Evolutionary conservation across 2,888 invertebrate species (phyloP).

Genomic region (Julus scandinavius): DNA sequence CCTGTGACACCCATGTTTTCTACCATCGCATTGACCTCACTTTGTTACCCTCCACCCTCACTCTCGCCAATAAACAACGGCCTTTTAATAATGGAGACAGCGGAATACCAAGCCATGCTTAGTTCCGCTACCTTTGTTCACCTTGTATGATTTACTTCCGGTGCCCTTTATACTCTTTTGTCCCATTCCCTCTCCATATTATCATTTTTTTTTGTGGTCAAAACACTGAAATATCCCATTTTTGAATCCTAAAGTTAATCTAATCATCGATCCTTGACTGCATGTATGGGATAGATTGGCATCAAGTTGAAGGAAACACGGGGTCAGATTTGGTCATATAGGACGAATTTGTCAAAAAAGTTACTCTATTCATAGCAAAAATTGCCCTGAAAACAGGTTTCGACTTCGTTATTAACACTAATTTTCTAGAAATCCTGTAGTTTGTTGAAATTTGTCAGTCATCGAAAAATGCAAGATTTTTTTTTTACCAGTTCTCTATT

Average conservation of each 20-base stretch:
- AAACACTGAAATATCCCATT: neutral
- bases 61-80: neutral
- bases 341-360: neutral
- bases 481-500: neutral
- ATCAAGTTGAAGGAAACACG: neutral
- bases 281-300: neutral
- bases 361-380: neutral
- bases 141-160: neutral
- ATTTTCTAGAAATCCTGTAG: neutral
- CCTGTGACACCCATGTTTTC: neutral
- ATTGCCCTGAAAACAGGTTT: neutral
- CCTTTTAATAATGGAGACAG: neutral
- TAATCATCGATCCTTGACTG: neutral
- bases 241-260: neutral
- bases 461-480: neutral
- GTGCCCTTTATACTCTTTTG: neutral
- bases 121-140: constrained; percentile 13
- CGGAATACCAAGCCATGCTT: neutral
- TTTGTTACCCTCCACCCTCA: neutral
- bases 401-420: neutral
- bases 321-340: neutral
- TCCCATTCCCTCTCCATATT: neutral
- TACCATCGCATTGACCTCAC: neutral
- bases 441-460: neutral
- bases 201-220: neutral